Conservation (phyloP, 2,113 vertebrate genomes). For the Spea multiplicata region DNA sequence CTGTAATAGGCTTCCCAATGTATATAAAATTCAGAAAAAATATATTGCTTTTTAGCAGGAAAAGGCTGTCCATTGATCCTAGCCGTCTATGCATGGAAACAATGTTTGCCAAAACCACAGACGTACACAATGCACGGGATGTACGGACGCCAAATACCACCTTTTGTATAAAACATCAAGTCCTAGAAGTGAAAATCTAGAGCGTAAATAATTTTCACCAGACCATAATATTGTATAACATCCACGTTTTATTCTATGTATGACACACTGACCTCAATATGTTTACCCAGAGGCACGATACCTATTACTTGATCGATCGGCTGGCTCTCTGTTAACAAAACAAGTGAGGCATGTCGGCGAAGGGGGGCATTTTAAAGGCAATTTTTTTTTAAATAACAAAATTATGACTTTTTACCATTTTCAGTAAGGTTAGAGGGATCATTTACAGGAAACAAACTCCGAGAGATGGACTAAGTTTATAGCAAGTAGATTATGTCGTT, state of each 20-base stretch:
- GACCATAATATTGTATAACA: neutral
- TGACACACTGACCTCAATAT: slow-evolving; percentile 1
- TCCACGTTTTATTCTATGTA: neutral
- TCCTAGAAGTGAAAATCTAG: neutral
- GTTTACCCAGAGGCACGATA: neutral
- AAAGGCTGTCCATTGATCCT: too few species aligned
- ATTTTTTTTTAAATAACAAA: neutral
- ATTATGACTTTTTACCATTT: neutral
- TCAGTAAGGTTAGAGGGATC: neutral
- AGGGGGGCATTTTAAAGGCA: neutral
- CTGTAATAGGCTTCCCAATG: too few species aligned
- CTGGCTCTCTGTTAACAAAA: neutral
- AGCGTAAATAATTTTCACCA: neutral
- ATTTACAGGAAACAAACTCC: neutral
- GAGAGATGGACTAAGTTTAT: neutral
- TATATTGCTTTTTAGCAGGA: too few species aligned
- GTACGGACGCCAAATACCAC: neutral
- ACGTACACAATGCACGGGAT: neutral
- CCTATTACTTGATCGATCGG: slow-evolving; percentile 1
- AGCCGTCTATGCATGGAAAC: too few species aligned
- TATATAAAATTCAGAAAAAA: too few species aligned
- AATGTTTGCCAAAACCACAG: too few species aligned
- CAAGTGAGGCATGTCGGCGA: neutral
- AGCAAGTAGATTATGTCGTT: too few species aligned
- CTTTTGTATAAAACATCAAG: neutral